A percentile compares a stretch with the other conserved stretches of the same genome.
Evolutionary conservation across 2,888 invertebrate species (phyloP).

Genomic region (Lordiphosa andalusiaca): DNA sequence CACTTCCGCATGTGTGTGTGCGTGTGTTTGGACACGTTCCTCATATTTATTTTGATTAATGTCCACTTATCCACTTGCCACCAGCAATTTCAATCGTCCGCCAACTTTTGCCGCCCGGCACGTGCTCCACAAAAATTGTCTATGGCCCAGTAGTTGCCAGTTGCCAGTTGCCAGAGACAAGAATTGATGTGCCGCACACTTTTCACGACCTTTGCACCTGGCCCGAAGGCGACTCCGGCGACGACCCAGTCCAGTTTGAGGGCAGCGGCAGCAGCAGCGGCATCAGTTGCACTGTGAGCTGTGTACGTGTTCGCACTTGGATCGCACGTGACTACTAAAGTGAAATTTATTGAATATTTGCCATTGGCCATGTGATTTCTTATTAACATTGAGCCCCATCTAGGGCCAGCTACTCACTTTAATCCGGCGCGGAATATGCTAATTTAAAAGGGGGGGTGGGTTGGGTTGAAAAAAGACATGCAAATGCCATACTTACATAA

Average conservation of each 20-base stretch:
- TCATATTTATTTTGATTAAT: conserved; percentile 74
- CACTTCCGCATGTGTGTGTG: conserved; percentile 17
- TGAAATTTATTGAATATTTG: conserved; percentile 76
- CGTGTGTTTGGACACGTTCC: conserved; percentile 69
- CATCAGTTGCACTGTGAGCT: conserved; percentile 64
- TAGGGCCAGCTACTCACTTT: conserved; percentile 3
- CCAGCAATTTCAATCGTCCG: conserved; percentile 68
- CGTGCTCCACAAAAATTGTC: conserved; percentile 55
- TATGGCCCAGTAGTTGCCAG: conserved; percentile 46
- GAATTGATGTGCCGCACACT: conserved; percentile 67
- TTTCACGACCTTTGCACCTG: conserved; percentile 66
- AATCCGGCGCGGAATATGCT: conserved; percentile 46
- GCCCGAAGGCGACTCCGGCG: conserved; percentile 18
- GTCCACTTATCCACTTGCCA: conserved; percentile 73
- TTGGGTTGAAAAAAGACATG: background rate
- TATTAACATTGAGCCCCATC: conserved; percentile 51
- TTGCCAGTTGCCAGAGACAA: conserved; percentile 44
- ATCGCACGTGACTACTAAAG: conserved; percentile 70
- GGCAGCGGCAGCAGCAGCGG: conserved; percentile 51
- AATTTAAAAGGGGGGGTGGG: conserved; percentile 38
- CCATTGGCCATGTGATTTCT: conserved; percentile 76
- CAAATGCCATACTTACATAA: conserved; percentile 44
- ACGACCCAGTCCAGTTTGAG: conserved; percentile 14
- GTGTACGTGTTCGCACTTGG: conserved; percentile 75
- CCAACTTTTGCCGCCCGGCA: conserved; percentile 29